Conservation (phyloP, 2,888 invertebrate genomes). For the Ariolimax columbianus region DNA sequence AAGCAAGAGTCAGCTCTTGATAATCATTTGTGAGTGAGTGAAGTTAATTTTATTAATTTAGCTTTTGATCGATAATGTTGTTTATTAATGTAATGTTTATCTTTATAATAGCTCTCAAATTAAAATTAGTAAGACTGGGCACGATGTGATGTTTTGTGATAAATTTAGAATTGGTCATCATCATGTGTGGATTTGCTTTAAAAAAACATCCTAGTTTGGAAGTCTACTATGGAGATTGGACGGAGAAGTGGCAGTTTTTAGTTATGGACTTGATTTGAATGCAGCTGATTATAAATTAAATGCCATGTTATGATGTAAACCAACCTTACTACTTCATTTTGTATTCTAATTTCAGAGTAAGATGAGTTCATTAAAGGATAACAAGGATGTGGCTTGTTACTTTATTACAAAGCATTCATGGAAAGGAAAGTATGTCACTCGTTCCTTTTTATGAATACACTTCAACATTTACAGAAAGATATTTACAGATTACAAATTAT, state of each 20-base stretch:
- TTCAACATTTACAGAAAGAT: too few relatives aligned
- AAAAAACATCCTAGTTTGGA: neutral
- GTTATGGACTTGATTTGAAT: too few relatives aligned
- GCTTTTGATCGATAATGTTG: too few relatives aligned
- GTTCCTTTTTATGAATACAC: neutral
- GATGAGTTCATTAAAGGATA: slow-evolving; percentile 85
- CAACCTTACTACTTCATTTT: neutral
- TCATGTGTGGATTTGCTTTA: neutral
- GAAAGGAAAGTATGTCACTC: slow-evolving; percentile 92
- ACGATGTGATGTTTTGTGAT: neutral
- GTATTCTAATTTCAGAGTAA: slow-evolving; percentile 31
- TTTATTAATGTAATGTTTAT: too few relatives aligned
- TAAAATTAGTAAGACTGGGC: neutral
- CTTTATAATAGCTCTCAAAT: neutral
- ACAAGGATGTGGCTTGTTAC: slow-evolving; percentile 97
- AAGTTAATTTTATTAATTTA: too few relatives aligned
- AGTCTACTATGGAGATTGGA: too few relatives aligned
- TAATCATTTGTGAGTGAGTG: too few relatives aligned
- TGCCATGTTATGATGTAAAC: too few relatives aligned
- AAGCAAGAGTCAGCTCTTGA: too few relatives aligned
- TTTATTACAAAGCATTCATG: slow-evolving; percentile 97
- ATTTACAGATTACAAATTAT: too few relatives aligned
- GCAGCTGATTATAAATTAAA: too few relatives aligned
- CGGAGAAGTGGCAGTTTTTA: too few relatives aligned
- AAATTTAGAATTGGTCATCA: neutral